Percentiles rank a stretch among this genome's conserved stretches.
Evolutionary conservation across 2,888 invertebrate genomes (phyloP).

Genomic region (Lepidocyrtoides sp.): DNA sequence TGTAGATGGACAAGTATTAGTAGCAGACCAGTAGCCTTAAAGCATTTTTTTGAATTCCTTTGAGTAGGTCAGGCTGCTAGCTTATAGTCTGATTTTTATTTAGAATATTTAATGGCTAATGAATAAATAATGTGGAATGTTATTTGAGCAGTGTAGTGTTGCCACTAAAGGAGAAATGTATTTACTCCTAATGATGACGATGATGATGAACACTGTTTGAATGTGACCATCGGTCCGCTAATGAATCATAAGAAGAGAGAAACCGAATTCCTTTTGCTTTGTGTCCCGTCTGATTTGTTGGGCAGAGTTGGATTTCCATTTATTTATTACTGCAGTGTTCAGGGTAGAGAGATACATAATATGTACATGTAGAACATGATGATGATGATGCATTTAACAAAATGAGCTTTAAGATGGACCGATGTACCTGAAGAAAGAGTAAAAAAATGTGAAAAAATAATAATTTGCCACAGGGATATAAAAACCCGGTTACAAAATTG

Average conservation of each 20-base stretch:
- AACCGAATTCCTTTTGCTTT: constrained; percentile 45
- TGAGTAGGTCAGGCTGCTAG: constrained; percentile 75
- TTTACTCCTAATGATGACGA: constrained; percentile 43
- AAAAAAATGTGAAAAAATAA: too few relatives aligned
- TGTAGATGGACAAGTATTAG: background rate
- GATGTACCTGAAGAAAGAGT: too few relatives aligned
- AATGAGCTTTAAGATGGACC: too few relatives aligned
- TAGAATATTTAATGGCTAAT: constrained; percentile 67
- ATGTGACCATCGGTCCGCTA: constrained; percentile 46
- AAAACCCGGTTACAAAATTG: background rate
- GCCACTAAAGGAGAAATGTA: constrained; percentile 27
- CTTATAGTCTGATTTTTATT: constrained; percentile 50
- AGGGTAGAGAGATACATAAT: background rate
- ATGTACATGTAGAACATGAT: too few relatives aligned
- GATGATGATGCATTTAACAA: background rate
- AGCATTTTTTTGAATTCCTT: constrained; percentile 70
- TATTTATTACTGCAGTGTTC: too few relatives aligned
- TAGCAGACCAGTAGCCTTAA: constrained; percentile 56
- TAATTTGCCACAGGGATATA: too few relatives aligned
- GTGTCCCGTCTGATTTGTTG: constrained; percentile 7
- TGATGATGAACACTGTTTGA: constrained; percentile 16
- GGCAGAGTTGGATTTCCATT: too few relatives aligned
- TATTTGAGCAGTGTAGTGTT: constrained; percentile 20
- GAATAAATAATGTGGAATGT: constrained; percentile 66
- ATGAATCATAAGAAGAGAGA: constrained; percentile 41